A percentile compares a stretch with the other conserved stretches of the same genome.
Conservation (phyloP, 1,140 invertebrate genomes). For the Neodiprion pinetum region DNA sequence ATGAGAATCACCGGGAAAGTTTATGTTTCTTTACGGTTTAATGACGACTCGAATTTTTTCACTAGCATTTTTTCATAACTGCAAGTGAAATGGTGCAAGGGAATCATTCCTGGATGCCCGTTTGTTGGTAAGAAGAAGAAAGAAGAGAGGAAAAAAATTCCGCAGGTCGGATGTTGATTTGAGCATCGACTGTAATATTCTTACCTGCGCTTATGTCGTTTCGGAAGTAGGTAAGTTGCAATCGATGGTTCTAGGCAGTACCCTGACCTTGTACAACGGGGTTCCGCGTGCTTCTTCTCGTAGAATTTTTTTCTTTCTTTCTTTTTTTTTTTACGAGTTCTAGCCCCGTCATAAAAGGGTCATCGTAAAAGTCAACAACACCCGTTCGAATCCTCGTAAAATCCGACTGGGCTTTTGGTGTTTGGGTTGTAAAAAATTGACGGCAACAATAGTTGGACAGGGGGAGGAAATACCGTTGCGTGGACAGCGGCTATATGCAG, state of each 20-base stretch:
- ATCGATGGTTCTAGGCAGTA: constrained; percentile 11
- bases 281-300: neutral
- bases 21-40: too few relatives aligned
- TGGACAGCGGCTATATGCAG: constrained; percentile 19
- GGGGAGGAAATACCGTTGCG: constrained; percentile 34
- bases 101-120: too few relatives aligned
- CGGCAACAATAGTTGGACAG: constrained; percentile 32
- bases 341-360: constrained; percentile 42
- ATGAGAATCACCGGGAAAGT: too few relatives aligned
- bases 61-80: too few relatives aligned
- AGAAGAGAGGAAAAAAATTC: neutral
- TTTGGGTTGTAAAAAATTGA: constrained; percentile 16
- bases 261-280: constrained; percentile 46
- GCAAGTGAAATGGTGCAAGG: too few relatives aligned
- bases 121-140: neutral
- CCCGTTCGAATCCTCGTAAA: constrained; percentile 48
- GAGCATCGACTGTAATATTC: too few relatives aligned
- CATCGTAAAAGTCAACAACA: constrained; percentile 44
- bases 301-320: neutral
- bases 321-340: constrained; percentile 46
- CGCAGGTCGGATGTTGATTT: neutral
- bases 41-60: too few relatives aligned
- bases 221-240: constrained; percentile 1
- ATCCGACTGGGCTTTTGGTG: constrained; percentile 20
- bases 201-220: neutral